phyloP scores from a whole-genome alignment of 2,113 vertebrate genomes.

The Pseudorhombus dupliciocellatus region DNA sequence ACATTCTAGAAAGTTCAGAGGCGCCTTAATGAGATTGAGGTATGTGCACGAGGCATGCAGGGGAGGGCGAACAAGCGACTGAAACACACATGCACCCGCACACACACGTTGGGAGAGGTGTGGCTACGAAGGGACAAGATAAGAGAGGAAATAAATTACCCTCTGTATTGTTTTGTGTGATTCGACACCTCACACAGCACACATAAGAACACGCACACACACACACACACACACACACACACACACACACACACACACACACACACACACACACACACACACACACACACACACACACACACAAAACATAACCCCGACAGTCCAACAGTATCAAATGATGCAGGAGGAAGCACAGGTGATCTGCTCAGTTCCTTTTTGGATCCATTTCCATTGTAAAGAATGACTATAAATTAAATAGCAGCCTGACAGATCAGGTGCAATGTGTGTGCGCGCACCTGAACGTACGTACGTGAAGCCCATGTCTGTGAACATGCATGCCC shows the following conservation, averaged over 20 bases:
- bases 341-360: constrained; percentile 54
- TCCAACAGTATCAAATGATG: constrained; percentile 38
- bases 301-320: not conserved
- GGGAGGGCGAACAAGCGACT: not conserved
- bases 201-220: not conserved
- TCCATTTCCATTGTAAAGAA: constrained; percentile 54
- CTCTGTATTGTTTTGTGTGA: constrained; percentile 30
- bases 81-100: constrained; percentile 5
- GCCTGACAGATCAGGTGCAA: constrained; percentile 33
- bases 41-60: constrained; percentile 15
- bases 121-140: constrained; percentile 20
- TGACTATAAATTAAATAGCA: constrained; percentile 55
- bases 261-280: not conserved
- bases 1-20: constrained; percentile 74
- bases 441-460: not conserved
- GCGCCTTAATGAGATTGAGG: constrained; percentile 67
- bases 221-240: not conserved
- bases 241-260: not conserved
- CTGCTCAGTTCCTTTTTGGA: constrained; percentile 52
- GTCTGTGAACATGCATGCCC: not conserved
- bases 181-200: constrained; percentile 35
- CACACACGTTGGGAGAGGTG: not conserved
- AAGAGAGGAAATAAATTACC: constrained; percentile 41
- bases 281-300: not conserved
- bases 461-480: not conserved